phyloP scores from a whole-genome alignment of 2,113 vertebrate species.

The Diglossa brunneiventris region DNA sequence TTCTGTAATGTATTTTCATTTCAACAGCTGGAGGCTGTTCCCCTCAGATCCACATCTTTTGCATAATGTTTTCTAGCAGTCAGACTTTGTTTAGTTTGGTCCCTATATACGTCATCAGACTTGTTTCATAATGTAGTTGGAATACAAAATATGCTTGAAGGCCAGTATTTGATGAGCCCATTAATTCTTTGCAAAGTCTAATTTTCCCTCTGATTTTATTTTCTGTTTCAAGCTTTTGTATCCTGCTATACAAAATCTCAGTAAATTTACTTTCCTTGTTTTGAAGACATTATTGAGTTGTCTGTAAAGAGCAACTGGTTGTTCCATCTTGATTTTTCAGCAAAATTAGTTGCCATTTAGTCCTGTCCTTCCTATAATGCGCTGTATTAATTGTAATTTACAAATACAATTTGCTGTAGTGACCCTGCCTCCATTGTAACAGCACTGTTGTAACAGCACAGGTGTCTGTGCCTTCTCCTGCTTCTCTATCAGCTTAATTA shows the following conservation, averaged over 20 bases:
- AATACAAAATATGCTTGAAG: background rate
- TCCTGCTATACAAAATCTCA: background rate
- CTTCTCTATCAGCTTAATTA: background rate
- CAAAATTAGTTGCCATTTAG: background rate
- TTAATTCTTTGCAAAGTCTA: background rate
- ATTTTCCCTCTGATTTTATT: background rate
- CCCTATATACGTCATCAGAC: background rate
- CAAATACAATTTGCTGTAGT: background rate
- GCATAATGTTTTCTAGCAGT: background rate
- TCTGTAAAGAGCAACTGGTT: background rate
- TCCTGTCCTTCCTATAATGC: background rate
- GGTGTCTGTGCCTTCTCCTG: background rate
- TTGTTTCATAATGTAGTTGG: background rate
- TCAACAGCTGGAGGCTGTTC: background rate
- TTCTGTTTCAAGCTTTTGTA: background rate
- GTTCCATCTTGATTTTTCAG: background rate
- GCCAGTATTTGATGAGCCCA: background rate
- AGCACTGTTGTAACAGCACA: background rate
- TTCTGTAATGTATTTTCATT: background rate
- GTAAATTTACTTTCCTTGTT: background rate
- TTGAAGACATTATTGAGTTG: background rate
- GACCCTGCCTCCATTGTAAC: background rate
- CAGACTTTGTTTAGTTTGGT: background rate
- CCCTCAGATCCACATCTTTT: background rate
- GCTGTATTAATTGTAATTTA: background rate